Evolutionary conservation across 2,113 vertebrate species (phyloP).

Genomic region (Petrocephalus zakoni): DNA sequence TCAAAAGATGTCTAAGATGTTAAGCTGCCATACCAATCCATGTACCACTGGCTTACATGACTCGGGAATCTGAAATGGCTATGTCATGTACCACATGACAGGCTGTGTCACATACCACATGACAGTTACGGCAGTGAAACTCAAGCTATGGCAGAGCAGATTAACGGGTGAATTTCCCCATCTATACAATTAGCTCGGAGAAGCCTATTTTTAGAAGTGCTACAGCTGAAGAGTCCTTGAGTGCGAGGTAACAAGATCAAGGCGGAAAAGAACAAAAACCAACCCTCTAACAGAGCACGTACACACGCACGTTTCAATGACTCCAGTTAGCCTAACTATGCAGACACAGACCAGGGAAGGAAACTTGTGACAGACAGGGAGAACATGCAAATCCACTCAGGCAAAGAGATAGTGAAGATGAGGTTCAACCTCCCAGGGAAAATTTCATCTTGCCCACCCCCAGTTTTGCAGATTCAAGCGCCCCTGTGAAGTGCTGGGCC

Average conservation of each 20-base stretch:
- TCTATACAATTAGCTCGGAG: conserved; percentile 59
- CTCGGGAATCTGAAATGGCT: not conserved
- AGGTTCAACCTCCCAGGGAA: not conserved
- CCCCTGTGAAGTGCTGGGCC: not conserved
- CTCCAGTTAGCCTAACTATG: not conserved
- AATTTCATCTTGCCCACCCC: not conserved
- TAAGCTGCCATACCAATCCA: not conserved
- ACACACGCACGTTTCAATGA: not conserved
- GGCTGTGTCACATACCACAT: not conserved
- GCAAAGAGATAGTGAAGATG: not conserved
- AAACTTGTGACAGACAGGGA: not conserved
- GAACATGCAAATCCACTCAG: not conserved
- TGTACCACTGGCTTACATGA: not conserved
- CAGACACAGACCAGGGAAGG: not conserved
- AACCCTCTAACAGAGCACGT: not conserved
- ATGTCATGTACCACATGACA: not conserved
- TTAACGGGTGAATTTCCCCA: conserved; percentile 39
- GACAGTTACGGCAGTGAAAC: not conserved
- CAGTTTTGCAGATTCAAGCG: not conserved
- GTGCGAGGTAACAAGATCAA: conserved; percentile 25
- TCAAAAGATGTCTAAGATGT: not conserved
- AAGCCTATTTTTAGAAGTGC: conserved; percentile 45
- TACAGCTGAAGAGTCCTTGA: conserved; percentile 25
- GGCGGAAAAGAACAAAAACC: conserved; percentile 14
- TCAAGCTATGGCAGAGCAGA: conserved; percentile 35